Percentiles rank a stretch among this genome's conserved stretches.
Evolutionary conservation across 2,888 invertebrate genomes (phyloP).

Genomic region (Pachydiplax longipennis): DNA sequence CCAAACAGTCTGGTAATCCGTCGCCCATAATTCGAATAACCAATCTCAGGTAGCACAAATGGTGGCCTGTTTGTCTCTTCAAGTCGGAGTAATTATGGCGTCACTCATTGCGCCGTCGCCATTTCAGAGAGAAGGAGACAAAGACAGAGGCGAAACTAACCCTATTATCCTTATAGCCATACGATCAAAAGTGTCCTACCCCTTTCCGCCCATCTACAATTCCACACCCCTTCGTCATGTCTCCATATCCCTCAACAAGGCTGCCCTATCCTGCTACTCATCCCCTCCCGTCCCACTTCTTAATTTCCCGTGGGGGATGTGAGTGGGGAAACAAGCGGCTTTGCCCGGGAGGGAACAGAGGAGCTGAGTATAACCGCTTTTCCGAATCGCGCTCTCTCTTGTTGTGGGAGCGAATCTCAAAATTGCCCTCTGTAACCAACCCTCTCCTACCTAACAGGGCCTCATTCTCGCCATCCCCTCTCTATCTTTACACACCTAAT

Average conservation of each 20-base stretch:
- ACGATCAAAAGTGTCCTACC: slow-evolving; percentile 17
- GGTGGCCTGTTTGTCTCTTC: background rate
- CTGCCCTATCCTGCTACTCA: background rate
- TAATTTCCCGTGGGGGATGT: slow-evolving; percentile 44
- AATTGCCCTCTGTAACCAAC: slow-evolving; percentile 32
- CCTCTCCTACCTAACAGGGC: background rate
- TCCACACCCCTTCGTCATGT: background rate
- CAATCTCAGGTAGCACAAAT: background rate
- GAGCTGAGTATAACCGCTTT: slow-evolving; percentile 45
- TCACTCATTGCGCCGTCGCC: background rate
- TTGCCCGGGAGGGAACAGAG: slow-evolving; percentile 42
- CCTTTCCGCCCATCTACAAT: background rate
- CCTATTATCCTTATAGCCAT: slow-evolving; percentile 31
- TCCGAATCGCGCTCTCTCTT: slow-evolving; percentile 22
- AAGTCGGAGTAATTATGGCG: background rate
- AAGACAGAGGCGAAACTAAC: background rate
- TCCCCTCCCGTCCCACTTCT: slow-evolving; percentile 12
- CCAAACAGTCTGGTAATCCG: background rate
- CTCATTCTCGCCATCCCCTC: background rate
- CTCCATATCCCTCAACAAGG: slow-evolving; percentile 13
- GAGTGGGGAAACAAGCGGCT: slow-evolving; percentile 42
- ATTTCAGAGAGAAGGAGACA: background rate
- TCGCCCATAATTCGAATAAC: background rate
- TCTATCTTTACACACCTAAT: background rate
- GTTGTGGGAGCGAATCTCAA: slow-evolving; percentile 22